These are phyloP conservation scores for Aphodius sticticus DNA, from an alignment of 2,888 invertebrate genomes.

Conservation along the genomic window DNA sequence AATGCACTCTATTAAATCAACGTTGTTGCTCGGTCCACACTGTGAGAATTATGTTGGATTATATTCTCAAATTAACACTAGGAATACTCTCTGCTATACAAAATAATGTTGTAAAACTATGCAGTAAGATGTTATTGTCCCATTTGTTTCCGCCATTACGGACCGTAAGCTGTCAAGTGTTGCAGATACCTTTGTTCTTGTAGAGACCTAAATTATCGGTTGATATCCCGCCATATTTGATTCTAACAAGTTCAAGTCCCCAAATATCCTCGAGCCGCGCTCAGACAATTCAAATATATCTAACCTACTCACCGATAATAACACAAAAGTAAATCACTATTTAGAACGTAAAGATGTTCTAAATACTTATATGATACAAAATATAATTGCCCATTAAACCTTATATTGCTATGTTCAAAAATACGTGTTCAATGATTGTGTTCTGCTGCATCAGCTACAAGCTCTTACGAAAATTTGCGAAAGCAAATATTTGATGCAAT, in stretches of 20 bases:
- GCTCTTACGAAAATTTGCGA: background rate
- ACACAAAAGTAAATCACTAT: background rate
- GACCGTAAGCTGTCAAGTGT: conserved; percentile 36
- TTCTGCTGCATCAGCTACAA: background rate
- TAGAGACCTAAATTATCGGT: conserved; percentile 23
- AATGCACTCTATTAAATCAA: conserved; percentile 48
- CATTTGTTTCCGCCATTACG: conserved; percentile 60
- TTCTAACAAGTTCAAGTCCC: conserved; percentile 12
- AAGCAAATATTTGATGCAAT: conserved; percentile 4
- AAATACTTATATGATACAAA: background rate
- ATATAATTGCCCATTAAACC: background rate
- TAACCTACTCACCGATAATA: background rate
- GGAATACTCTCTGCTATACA: conserved; percentile 48
- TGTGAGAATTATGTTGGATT: conserved; percentile 33
- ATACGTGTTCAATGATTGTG: background rate
- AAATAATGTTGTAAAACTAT: conserved; percentile 51
- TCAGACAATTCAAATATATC: background rate
- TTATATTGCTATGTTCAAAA: background rate
- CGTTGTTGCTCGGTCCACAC: conserved; percentile 46
- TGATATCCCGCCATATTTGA: conserved; percentile 26
- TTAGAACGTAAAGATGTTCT: background rate
- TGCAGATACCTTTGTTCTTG: conserved; percentile 5
- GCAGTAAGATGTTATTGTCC: conserved; percentile 59
- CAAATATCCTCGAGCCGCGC: background rate
- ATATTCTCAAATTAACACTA: conserved; percentile 37